A percentile compares a stretch with the other conserved stretches of the same genome.
These are phyloP conservation scores for Hylaeus volcanicus DNA, from an alignment of 1,140 invertebrate species.

Conservation along the genomic window DNA sequence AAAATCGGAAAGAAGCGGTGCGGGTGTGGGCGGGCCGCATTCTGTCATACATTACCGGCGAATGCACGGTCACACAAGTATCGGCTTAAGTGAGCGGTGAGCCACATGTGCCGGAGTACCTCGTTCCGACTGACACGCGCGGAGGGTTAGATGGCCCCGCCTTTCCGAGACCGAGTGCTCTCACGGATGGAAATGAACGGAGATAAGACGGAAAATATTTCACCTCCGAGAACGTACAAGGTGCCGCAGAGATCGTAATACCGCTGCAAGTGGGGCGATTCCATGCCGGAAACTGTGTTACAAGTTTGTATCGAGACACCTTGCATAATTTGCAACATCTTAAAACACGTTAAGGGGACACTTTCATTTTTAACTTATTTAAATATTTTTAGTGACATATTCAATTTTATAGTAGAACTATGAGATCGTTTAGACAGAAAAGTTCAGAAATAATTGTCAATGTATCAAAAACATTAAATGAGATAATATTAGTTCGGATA, in stretches of 20 bases:
- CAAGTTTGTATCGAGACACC: too few relatives aligned
- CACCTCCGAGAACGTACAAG: background rate
- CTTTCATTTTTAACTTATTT: too few relatives aligned
- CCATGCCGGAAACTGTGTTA: too few relatives aligned
- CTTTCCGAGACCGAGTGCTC: background rate
- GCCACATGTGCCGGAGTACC: conserved; percentile 27
- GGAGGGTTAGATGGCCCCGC: background rate
- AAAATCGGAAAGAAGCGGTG: conserved; percentile 16
- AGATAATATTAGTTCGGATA: too few relatives aligned
- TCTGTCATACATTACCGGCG: background rate
- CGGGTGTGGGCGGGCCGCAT: background rate
- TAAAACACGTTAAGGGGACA: too few relatives aligned
- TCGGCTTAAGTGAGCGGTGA: conserved; percentile 27
- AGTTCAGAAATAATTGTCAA: too few relatives aligned
- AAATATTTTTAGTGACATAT: too few relatives aligned
- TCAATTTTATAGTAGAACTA: too few relatives aligned
- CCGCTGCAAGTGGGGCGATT: background rate
- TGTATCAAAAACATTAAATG: too few relatives aligned
- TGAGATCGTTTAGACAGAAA: too few relatives aligned
- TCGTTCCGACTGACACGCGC: conserved; percentile 21
- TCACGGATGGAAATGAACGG: conserved; percentile 6
- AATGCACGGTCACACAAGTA: background rate
- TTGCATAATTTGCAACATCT: too few relatives aligned
- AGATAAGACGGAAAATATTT: conserved; percentile 24
- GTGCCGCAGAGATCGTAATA: too few relatives aligned